These are phyloP conservation scores for Lipophrys pholis DNA, from an alignment of 2,113 vertebrate genomes.

Conservation along the genomic window DNA sequence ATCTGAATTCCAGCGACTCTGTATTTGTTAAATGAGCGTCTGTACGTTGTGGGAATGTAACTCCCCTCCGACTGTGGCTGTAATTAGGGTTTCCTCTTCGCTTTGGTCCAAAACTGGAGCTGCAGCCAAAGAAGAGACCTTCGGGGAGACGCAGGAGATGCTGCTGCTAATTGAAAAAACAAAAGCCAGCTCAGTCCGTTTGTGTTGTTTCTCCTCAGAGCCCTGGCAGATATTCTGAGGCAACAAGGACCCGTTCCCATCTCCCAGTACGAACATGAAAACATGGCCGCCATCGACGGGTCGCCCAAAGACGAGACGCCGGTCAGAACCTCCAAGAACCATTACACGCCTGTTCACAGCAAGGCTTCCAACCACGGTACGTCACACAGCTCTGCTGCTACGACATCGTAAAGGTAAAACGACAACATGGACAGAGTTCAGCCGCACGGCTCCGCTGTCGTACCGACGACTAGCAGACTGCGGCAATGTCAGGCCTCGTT, in stretches of 20 bases:
- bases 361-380: constrained; percentile 90
- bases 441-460: too few relatives aligned
- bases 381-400: constrained; percentile 7
- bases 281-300: constrained; percentile 89
- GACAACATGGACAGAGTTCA: too few relatives aligned
- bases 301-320: constrained; percentile 97
- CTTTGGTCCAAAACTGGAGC: constrained; percentile 22
- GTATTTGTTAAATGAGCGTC: constrained; percentile 16
- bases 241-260: constrained; percentile 94
- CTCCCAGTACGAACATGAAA: constrained; percentile 95
- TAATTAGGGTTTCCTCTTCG: constrained; percentile 55
- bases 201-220: constrained; percentile 83
- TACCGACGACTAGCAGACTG: too few relatives aligned
- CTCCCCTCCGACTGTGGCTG: constrained; percentile 28
- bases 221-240: constrained; percentile 96
- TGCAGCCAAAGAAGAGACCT: constrained; percentile 52
- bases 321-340: constrained; percentile 93
- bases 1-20: constrained; percentile 35
- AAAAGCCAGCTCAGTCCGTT: background rate
- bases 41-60: constrained; percentile 30
- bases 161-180: constrained; percentile 16
- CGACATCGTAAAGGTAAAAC: too few relatives aligned
- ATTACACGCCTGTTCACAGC: constrained; percentile 93
- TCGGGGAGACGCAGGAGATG: constrained; percentile 20
- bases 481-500: too few relatives aligned